Conservation (phyloP, 1,140 invertebrate species). For the Drosophila pruinosa region DNA sequence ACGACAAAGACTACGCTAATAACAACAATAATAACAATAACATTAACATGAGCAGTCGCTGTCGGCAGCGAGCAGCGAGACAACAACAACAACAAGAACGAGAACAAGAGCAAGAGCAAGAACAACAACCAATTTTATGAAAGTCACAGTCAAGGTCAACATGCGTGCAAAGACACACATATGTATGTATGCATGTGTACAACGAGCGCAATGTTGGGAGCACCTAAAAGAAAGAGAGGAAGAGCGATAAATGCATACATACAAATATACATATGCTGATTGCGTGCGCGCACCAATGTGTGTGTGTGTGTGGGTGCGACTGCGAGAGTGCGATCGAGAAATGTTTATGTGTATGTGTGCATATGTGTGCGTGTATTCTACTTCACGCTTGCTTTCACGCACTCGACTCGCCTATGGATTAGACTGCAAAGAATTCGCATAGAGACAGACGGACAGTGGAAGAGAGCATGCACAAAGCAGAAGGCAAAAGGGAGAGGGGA, state of each 20-base stretch:
- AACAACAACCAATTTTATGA: constrained; percentile 73
- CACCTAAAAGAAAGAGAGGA: constrained; percentile 1
- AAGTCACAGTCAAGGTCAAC: constrained; percentile 82
- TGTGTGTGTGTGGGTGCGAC: constrained; percentile 20
- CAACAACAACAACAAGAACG: constrained; percentile 37
- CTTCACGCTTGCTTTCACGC: constrained; percentile 54
- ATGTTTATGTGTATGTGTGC: constrained; percentile 9
- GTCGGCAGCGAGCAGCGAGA: background rate
- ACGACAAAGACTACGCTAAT: constrained; percentile 43
- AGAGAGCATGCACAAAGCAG: background rate
- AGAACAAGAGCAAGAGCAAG: constrained; percentile 3
- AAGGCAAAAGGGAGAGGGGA: background rate
- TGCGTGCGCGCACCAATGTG: constrained; percentile 3
- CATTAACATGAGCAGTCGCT: constrained; percentile 6
- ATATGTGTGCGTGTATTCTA: constrained; percentile 12
- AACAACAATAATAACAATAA: constrained; percentile 36
- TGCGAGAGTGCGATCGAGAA: constrained; percentile 38
- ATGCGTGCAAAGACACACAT: constrained; percentile 62
- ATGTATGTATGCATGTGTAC: background rate
- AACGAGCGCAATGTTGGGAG: background rate
- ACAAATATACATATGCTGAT: background rate
- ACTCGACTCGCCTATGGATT: constrained; percentile 36
- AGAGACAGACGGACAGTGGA: background rate
- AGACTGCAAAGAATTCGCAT: constrained; percentile 38
- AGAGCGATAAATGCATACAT: constrained; percentile 18